Base-by-base conservation (phyloP, 2,797 vertebrate genomes). In the Vespertilio murinus region DNA sequence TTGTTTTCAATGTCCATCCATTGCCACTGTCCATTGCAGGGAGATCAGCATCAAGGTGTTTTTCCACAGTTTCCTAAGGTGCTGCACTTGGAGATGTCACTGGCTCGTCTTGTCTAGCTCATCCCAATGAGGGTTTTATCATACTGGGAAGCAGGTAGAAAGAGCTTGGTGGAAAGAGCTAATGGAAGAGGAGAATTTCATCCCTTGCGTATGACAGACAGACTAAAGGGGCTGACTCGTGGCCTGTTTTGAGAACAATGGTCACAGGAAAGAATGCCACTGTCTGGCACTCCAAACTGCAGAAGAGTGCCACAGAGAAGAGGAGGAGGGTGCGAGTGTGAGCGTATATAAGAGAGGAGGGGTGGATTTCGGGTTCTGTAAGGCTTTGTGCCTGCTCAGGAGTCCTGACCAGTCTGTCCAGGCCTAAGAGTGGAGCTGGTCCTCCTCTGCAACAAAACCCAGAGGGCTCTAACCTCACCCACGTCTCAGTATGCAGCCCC, bases 41-140 rank as follows among this genome's bases (percentile, higher is more conserved):
- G 45, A 17, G 18, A n/a, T 17, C 25, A 61, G 81, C 52, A 40
- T 7, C 61, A 14, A 52, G 59, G 23, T 18, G 2, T 33, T 12
- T 38, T 6, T 8, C 45, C 28, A 64, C 59, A 3, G 7, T 14
- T 52, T 30, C 49, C 49, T 14, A 16, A n/a, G 45, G 67, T 23
- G 33, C n/a, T 3, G 6, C 6, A 6, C 1, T n/a, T 12, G 22
- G 28, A 18, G 56, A 40, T 6, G 1, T 2, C 10, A 33, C 35
- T 4, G 22, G 38, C 23, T 17, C 30, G 20, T 14, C 49, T 8
- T 11, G 23, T 64, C 52, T 20, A 23, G 16, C 12, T 38, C 30
- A 18, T 18, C 22, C 52, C n/a, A 25, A 6, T 4, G 17, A 38
- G 35, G 30, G 3, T 3, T 14, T 14, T 30, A 42, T 75, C 33